These are phyloP conservation scores for Muschampia plurimacula DNA, from an alignment of 2,888 invertebrate species.

Conservation along the genomic window DNA sequence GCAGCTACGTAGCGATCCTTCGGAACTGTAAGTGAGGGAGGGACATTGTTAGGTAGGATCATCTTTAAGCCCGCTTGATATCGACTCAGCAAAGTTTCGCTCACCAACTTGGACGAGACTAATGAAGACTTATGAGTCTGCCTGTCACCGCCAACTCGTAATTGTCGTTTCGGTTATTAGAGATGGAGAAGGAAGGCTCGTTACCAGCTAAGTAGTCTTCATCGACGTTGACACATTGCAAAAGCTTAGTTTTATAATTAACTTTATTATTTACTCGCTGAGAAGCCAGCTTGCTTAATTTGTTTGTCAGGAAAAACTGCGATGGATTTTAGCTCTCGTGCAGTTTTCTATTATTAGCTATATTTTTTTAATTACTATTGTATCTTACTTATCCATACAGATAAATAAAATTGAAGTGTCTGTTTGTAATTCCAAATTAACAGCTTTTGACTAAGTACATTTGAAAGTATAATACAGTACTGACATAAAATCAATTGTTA, in stretches of 20 bases:
- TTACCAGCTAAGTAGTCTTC: slow-evolving; percentile 46
- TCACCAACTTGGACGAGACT: slow-evolving; percentile 59
- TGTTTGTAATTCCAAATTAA: too few species aligned
- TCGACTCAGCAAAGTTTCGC: slow-evolving; percentile 67
- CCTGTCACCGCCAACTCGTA: slow-evolving; percentile 59
- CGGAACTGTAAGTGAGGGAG: not conserved
- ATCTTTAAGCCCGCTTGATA: slow-evolving; percentile 59
- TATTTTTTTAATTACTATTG: too few species aligned
- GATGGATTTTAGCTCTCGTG: not conserved
- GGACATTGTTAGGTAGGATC: slow-evolving; percentile 49
- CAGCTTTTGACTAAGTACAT: too few species aligned
- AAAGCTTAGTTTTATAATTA: slow-evolving; percentile 49
- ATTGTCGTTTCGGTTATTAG: slow-evolving; percentile 70
- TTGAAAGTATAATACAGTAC: too few species aligned
- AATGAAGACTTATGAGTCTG: slow-evolving; percentile 84
- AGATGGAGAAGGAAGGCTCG: slow-evolving; percentile 42
- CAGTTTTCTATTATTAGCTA: too few species aligned
- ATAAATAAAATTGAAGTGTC: too few species aligned
- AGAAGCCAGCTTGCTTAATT: not conserved
- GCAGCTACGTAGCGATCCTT: slow-evolving; percentile 2
- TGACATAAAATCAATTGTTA: too few species aligned
- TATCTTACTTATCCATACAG: too few species aligned
- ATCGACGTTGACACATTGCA: slow-evolving; percentile 48
- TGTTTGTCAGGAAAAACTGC: not conserved
- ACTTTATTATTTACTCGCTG: slow-evolving; percentile 45